phyloP scores from a whole-genome alignment of 2,113 vertebrate genomes.

The Pomatostomus ruficeps region DNA sequence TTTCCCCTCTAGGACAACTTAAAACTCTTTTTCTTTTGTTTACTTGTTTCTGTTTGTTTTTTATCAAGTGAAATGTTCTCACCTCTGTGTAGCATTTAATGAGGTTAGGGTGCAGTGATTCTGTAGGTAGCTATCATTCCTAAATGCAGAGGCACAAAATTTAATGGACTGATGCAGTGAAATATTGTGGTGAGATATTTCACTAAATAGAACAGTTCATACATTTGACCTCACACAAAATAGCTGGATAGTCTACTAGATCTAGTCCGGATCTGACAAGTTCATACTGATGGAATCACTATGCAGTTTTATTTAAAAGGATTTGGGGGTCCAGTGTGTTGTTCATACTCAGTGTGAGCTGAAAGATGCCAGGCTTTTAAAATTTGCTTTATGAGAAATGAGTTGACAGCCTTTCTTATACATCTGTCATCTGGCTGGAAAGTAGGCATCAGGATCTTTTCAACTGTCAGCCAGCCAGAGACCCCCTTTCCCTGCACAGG shows the following conservation, averaged over 20 bases:
- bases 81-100: not conserved
- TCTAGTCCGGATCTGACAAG: not conserved
- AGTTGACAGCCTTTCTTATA: not conserved
- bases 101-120: not conserved
- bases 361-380: not conserved
- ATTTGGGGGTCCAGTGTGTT: not conserved
- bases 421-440: not conserved
- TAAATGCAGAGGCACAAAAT: not conserved
- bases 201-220: not conserved
- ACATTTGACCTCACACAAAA: not conserved
- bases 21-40: not conserved
- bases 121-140: not conserved
- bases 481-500: not conserved
- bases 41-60: not conserved
- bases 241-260: fast-evolving
- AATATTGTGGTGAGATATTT: not conserved
- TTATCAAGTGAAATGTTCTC: not conserved
- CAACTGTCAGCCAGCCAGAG: not conserved
- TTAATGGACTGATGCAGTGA: not conserved
- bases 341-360: not conserved
- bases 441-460: not conserved
- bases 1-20: not conserved
- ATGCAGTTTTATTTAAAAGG: not conserved
- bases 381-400: not conserved
- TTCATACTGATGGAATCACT: not conserved